Evolutionary conservation across 2,888 invertebrate species (phyloP).

Genomic region (Microchrysa polita): DNA sequence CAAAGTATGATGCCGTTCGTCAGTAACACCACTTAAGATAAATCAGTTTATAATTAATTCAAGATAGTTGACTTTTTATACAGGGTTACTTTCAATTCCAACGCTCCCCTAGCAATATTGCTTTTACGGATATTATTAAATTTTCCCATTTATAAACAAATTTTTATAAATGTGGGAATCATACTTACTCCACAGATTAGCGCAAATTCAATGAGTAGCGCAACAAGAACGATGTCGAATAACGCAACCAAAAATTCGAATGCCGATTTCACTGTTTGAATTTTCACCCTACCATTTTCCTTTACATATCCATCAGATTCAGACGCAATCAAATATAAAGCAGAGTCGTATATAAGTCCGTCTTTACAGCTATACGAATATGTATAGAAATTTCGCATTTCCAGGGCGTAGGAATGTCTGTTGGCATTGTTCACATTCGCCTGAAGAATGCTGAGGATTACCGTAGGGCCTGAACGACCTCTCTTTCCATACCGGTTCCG

Average conservation of each 20-base stretch:
- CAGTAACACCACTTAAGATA: too few relatives aligned
- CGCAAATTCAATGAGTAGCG: too few relatives aligned
- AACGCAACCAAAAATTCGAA: background rate
- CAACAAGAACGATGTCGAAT: background rate
- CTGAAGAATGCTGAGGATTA: slow-evolving; percentile 21
- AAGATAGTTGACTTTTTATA: too few relatives aligned
- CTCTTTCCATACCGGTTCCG: background rate
- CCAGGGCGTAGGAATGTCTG: background rate
- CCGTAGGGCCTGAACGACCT: background rate
- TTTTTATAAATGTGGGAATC: too few relatives aligned
- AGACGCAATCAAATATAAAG: background rate
- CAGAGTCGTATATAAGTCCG: too few relatives aligned
- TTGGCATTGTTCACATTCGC: background rate
- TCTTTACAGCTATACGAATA: slow-evolving; percentile 11
- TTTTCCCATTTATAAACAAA: too few relatives aligned
- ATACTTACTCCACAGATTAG: too few relatives aligned
- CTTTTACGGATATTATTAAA: too few relatives aligned
- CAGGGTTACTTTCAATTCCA: too few relatives aligned
- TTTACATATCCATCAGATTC: background rate
- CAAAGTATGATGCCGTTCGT: too few relatives aligned
- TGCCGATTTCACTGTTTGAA: background rate
- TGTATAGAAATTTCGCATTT: slow-evolving; percentile 11
- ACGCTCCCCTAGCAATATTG: too few relatives aligned
- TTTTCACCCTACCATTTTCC: background rate
- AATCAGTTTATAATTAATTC: too few relatives aligned